Base-by-base conservation (phyloP, 2,888 invertebrate genomes). In the Lasioglossum zephyrum region DNA sequence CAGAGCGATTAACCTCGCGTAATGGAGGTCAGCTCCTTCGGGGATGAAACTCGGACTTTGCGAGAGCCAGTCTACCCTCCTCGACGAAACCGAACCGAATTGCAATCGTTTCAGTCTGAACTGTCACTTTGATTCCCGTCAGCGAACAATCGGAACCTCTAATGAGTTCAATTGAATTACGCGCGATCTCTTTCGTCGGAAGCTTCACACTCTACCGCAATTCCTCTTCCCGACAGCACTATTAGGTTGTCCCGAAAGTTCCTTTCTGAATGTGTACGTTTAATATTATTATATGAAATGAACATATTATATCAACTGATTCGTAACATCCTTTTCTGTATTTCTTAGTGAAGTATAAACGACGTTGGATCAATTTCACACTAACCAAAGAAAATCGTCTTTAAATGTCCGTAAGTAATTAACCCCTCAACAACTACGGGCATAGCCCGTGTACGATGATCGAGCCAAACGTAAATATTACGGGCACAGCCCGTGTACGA, bases 1-100 rank as follows among this genome's bases (percentile, higher is more conserved):
- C 92, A 90, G 91, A 92, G 94, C 92, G 94, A 94, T 95, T 95
- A 95, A 94, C 94, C 94, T 92, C 93, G 91, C 93, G 94, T 94
- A 94, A 94, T 94, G 93, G 94, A 93, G 93, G 93, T 94, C 92
- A 93, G 92, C 92, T 94, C 94, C 94, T 93, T 91, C 91, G 94
- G 94, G 94, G 93, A 88, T 84, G 78, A 81, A 90, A 88, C 91
- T 92, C 88, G 92, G 93, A 92, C 93, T 92, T 91, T 90, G 88
- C 92, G 90, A 91, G 92, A 91, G 92, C 89, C 92, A 90, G 89
- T 89, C 91, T 88, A 87, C 83, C 84, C 85, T 83, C 85, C 86
- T 81, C 81, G 86, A 83, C 84, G 85, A 80, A 86, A 76, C 85
- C 79, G 82, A 83, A 70, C 84, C 79, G 88, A 89, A 87, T 88